Conservation (phyloP, 2,797 vertebrate genomes). For the Oryzias sinensis region DNA sequence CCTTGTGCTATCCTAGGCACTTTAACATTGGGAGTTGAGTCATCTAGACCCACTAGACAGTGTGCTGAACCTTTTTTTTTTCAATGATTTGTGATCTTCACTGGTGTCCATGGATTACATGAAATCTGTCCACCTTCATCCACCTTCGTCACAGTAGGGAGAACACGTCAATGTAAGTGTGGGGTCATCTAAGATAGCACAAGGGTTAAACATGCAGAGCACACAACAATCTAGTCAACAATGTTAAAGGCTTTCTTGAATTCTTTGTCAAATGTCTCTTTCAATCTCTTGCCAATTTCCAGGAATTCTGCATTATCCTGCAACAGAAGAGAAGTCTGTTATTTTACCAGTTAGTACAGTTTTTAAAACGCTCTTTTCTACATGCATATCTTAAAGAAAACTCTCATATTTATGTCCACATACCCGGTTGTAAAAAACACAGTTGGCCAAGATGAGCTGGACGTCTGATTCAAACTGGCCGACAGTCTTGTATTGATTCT, state of each 20-base stretch:
- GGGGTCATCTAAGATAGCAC: too few species aligned
- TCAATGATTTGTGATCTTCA: too few species aligned
- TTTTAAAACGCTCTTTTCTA: not conserved
- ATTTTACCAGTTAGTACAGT: too few species aligned
- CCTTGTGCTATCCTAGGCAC: too few species aligned
- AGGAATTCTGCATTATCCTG: conserved; percentile 52
- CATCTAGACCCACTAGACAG: too few species aligned
- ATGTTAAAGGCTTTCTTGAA: conserved; percentile 63
- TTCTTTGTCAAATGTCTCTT: conserved; percentile 58
- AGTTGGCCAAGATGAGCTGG: conserved; percentile 52
- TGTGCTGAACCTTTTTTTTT: too few species aligned
- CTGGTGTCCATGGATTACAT: too few species aligned
- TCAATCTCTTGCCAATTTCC: conserved; percentile 31
- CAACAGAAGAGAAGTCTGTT: conserved; percentile 18
- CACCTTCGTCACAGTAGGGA: too few species aligned
- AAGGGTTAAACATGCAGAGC: not conserved
- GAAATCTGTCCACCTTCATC: too few species aligned
- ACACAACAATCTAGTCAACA: conserved; percentile 1
- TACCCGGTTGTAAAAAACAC: conserved; percentile 42
- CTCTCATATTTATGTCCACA: not conserved
- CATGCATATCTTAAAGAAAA: not conserved
- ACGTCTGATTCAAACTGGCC: conserved; percentile 54
- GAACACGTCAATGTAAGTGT: too few species aligned
- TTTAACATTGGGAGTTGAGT: too few species aligned
- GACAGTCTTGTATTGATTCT: conserved; percentile 28